Conservation (phyloP, 2,888 invertebrate genomes). For the Phragmatobia fuliginosa region DNA sequence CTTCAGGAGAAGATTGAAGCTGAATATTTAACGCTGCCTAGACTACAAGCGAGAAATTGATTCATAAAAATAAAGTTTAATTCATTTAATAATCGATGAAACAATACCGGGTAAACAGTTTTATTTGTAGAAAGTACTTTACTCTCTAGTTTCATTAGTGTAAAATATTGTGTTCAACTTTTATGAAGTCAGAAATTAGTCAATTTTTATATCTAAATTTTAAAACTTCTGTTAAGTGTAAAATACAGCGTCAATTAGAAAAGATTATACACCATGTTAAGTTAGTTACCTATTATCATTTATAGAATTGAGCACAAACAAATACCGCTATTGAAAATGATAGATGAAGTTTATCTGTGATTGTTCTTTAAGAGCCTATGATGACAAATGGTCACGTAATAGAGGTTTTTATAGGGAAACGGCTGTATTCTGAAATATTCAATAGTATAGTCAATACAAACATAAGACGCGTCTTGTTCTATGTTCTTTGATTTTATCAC, state of each 20-base stretch:
- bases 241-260: too few species aligned
- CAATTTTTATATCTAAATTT: not conserved
- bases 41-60: slow-evolving; percentile 10
- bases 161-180: not conserved
- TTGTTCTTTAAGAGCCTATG: not conserved
- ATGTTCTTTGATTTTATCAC: not conserved
- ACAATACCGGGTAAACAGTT: not conserved
- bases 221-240: too few species aligned
- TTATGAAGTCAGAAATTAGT: not conserved
- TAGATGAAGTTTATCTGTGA: not conserved
- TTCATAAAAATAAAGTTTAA: slow-evolving; percentile 1
- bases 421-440: not conserved
- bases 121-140: not conserved
- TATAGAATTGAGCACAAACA: too few species aligned
- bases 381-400: not conserved
- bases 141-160: not conserved
- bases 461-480: not conserved
- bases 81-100: slow-evolving; percentile 5
- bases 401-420: not conserved
- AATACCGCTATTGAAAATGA: too few species aligned
- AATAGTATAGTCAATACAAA: not conserved
- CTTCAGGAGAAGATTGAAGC: slow-evolving; percentile 15
- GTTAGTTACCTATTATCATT: too few species aligned
- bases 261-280: too few species aligned
- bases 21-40: slow-evolving; percentile 23